phyloP scores from a whole-genome alignment of 2,797 vertebrate species.

The Podargus strigoides region DNA sequence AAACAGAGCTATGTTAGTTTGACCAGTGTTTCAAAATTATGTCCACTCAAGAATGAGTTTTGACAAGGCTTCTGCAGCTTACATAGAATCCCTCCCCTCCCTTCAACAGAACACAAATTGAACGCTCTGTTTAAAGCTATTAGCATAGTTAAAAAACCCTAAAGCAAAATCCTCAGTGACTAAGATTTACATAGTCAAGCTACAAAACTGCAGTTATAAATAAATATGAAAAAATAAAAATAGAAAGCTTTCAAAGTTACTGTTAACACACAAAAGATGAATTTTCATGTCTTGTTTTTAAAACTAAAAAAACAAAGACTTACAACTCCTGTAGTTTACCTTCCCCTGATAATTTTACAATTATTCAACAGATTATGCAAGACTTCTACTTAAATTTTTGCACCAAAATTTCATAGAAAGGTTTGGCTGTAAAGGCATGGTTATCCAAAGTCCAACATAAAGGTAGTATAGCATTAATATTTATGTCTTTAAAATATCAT shows the following conservation, averaged over 20 bases:
- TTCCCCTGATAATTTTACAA: slow-evolving; percentile 30
- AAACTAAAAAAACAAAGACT: slow-evolving; percentile 20
- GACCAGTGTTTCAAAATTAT: not conserved
- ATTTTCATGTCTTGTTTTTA: not conserved
- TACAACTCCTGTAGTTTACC: not conserved
- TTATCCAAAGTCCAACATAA: slow-evolving; percentile 45
- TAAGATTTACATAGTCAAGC: slow-evolving; percentile 4
- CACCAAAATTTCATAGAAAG: slow-evolving; percentile 27
- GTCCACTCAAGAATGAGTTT: not conserved
- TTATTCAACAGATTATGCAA: slow-evolving; percentile 50
- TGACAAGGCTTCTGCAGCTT: not conserved
- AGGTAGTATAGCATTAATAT: slow-evolving; percentile 54
- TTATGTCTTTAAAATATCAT: slow-evolving; percentile 54
- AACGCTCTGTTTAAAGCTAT: not conserved
- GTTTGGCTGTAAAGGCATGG: slow-evolving; percentile 27
- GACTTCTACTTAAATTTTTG: slow-evolving; percentile 22
- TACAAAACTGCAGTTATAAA: slow-evolving; percentile 37
- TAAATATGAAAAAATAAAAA: slow-evolving; percentile 13
- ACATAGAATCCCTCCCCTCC: not conserved
- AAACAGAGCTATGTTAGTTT: not conserved
- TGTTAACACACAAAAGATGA: slow-evolving; percentile 19
- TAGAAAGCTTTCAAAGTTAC: slow-evolving; percentile 20
- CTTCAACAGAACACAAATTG: not conserved
- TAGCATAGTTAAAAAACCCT: not conserved
- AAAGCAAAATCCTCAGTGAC: not conserved